These are phyloP conservation scores for Puma concolor DNA, from an alignment of 2,113 vertebrate genomes.

Conservation along the genomic window DNA sequence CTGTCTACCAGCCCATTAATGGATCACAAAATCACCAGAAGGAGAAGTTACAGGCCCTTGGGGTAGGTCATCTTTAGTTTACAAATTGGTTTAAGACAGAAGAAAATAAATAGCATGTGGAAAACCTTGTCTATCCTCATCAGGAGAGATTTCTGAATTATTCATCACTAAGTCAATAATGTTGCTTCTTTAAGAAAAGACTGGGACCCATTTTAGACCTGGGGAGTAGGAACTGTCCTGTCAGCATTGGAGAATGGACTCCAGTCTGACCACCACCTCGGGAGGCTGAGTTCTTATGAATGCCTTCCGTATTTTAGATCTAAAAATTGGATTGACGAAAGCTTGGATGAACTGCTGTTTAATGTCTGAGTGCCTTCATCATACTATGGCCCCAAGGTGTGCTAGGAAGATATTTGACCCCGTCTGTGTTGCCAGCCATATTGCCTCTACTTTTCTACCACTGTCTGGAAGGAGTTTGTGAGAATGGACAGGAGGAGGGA, in stretches of 20 bases:
- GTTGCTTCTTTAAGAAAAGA: background rate
- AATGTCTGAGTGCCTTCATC: background rate
- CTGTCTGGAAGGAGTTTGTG: background rate
- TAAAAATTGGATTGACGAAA: background rate
- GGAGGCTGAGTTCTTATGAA: background rate
- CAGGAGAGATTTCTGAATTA: background rate
- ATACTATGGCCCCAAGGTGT: background rate
- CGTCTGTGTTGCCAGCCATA: background rate
- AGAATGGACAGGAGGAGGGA: background rate
- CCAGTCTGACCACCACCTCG: background rate
- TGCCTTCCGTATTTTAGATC: background rate
- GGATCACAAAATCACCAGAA: background rate
- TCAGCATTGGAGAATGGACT: background rate
- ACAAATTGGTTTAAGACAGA: background rate
- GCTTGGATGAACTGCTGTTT: background rate
- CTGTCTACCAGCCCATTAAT: background rate
- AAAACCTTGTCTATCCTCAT: background rate
- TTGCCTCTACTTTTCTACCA: background rate
- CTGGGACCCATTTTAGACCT: rapidly evolving
- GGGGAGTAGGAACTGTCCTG: background rate
- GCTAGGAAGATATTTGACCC: background rate
- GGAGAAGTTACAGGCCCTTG: background rate
- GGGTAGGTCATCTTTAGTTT: constrained; percentile 9
- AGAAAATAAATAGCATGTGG: background rate
- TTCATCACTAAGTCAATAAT: background rate